phyloP scores from a whole-genome alignment of 2,888 invertebrate genomes.

The Tupiocoris notatus region DNA sequence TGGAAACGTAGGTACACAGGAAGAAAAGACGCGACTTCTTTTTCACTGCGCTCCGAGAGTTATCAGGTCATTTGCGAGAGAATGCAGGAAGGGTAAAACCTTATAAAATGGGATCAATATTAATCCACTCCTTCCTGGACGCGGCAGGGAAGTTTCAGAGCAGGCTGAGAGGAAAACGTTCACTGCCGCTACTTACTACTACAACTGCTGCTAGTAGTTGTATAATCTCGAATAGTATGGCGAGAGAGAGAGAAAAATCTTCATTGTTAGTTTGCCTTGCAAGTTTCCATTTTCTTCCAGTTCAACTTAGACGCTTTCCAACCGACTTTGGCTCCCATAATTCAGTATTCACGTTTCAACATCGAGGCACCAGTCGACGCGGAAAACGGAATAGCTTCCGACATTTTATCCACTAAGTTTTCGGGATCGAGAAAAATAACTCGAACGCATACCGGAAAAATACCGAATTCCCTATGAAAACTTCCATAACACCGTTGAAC shows the following conservation, averaged over 20 bases:
- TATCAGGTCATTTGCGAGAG: constrained; percentile 25
- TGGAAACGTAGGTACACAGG: constrained; percentile 2
- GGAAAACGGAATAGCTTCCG: no score
- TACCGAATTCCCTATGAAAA: no score
- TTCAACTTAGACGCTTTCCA: no score
- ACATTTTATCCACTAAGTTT: no score
- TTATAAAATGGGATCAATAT: constrained; percentile 20
- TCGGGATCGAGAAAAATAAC: no score
- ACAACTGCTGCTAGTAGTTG: not conserved
- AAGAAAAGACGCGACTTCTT: constrained; percentile 13
- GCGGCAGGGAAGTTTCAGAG: not conserved
- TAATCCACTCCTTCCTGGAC: not conserved
- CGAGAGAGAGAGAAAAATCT: not conserved
- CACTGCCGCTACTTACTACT: not conserved
- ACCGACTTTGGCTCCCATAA: no score
- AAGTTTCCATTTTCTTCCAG: not conserved
- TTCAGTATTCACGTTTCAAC: no score
- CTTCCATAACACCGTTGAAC: no score
- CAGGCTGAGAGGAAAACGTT: not conserved
- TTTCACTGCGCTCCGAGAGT: constrained; percentile 6
- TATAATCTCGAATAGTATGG: not conserved
- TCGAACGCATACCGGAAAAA: no score
- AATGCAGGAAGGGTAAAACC: not conserved
- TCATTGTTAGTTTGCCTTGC: not conserved
- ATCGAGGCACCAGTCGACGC: no score